These are phyloP conservation scores for Protobothrops mucrosquamatus DNA, from an alignment of 2,113 vertebrate species.

Conservation along the genomic window DNA sequence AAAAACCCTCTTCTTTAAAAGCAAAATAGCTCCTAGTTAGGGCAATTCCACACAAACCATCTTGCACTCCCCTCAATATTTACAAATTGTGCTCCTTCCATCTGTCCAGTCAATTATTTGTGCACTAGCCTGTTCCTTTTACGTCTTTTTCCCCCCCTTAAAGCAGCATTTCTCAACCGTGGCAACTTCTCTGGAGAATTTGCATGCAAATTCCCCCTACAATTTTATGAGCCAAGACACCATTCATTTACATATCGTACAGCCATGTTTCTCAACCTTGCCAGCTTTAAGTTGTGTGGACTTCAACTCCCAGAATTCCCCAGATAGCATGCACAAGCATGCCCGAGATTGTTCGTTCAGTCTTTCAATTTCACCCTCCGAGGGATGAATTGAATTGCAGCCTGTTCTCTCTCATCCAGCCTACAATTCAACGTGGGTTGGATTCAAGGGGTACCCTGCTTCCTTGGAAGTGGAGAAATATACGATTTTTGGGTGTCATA, in stretches of 20 bases:
- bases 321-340: background rate
- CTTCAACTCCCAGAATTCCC: no score
- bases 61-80: conserved; percentile 32
- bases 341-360: background rate
- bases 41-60: background rate
- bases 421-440: no score
- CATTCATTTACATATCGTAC: background rate
- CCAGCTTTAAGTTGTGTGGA: background rate
- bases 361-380: background rate
- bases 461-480: no score
- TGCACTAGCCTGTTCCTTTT: conserved; percentile 38
- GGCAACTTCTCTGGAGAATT: background rate
- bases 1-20: background rate
- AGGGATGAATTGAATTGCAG: no score
- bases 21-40: background rate
- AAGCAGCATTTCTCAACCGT: background rate
- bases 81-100: conserved; percentile 45
- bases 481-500: no score
- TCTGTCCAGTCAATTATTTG: conserved; percentile 65
- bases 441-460: no score
- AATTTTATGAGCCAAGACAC: no score
- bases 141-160: no score
- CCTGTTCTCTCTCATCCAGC: no score
- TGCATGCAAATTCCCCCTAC: no score
- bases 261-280: background rate